A percentile compares a stretch with the other conserved stretches of the same genome.
phyloP scores from a whole-genome alignment of 1,140 invertebrate species.

The Drosophila parabipectinata region DNA sequence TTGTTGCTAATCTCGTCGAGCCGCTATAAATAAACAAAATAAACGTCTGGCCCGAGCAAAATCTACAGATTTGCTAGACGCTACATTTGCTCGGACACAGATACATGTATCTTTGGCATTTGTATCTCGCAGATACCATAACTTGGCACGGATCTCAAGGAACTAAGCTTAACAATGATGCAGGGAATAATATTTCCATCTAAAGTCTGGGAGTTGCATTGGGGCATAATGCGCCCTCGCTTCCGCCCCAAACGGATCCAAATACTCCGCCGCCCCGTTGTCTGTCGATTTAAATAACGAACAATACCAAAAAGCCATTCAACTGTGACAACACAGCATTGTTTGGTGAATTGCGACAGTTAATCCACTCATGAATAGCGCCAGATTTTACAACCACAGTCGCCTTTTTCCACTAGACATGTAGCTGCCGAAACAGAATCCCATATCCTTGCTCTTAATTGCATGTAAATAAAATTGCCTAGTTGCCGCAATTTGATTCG shows the following conservation, averaged over 20 bases:
- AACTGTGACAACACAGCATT: constrained; percentile 36
- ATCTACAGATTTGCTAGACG: constrained; percentile 20
- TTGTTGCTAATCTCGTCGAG: constrained; percentile 16
- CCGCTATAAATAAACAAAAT: constrained; percentile 48
- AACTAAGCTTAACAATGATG: constrained; percentile 10
- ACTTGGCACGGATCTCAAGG: constrained; percentile 17
- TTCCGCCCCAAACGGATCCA: constrained; percentile 9
- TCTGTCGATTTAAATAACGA: constrained; percentile 18
- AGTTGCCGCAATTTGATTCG: not conserved
- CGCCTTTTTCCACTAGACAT: too few relatives aligned
- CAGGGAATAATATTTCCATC: constrained; percentile 2
- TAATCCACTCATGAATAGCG: constrained; percentile 25
- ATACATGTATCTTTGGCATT: constrained; percentile 3
- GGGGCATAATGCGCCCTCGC: not conserved
- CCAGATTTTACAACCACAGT: too few relatives aligned
- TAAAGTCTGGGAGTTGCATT: not conserved
- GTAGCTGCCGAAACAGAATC: not conserved
- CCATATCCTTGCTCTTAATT: not conserved
- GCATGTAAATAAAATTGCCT: constrained; percentile 14
- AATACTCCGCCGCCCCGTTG: constrained; percentile 2
- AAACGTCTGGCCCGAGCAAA: constrained; percentile 36
- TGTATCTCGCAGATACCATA: constrained; percentile 23
- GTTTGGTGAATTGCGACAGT: constrained; percentile 28
- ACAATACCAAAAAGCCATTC: constrained; percentile 34
- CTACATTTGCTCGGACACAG: constrained; percentile 2